phyloP scores from a whole-genome alignment of 2,888 invertebrate genomes.

The Tortrix viridana region DNA sequence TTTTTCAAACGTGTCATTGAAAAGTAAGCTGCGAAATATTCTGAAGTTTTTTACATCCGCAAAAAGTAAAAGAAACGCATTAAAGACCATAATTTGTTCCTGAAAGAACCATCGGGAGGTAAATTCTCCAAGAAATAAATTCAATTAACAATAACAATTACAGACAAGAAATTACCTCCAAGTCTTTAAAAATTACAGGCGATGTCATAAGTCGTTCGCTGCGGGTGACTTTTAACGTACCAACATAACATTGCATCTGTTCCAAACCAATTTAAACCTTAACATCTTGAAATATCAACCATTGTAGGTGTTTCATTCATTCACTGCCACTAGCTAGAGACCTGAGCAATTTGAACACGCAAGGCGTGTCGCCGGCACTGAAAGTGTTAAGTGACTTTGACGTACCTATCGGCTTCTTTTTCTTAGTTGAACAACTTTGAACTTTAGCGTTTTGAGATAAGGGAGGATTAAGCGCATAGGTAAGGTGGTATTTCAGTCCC shows the following conservation, averaged over 20 bases:
- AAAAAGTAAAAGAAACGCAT: neutral
- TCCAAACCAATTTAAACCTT: constrained; percentile 2
- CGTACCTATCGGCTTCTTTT: neutral
- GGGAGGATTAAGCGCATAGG: constrained; percentile 46
- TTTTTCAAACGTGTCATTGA: no score
- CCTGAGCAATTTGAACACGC: no score
- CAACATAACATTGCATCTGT: neutral
- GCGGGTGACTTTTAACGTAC: constrained; percentile 30
- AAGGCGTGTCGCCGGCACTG: no score
- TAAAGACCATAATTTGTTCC: neutral
- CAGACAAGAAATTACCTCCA: constrained; percentile 32
- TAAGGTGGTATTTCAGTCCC: constrained; percentile 27
- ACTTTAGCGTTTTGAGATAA: constrained; percentile 47
- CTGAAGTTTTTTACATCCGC: no score
- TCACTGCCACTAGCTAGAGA: no score
- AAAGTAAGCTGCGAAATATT: no score
- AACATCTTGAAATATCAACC: constrained; percentile 1
- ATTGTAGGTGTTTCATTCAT: neutral
- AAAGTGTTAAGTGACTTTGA: constrained; percentile 3
- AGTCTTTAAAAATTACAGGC: constrained; percentile 38
- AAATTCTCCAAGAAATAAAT: constrained; percentile 29
- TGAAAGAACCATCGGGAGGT: neutral
- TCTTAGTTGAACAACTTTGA: neutral
- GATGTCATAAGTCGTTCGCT: constrained; percentile 36
- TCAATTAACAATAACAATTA: constrained; percentile 38